These are phyloP conservation scores for Hestina assimilis DNA, from an alignment of 1,140 invertebrate species.

Conservation along the genomic window DNA sequence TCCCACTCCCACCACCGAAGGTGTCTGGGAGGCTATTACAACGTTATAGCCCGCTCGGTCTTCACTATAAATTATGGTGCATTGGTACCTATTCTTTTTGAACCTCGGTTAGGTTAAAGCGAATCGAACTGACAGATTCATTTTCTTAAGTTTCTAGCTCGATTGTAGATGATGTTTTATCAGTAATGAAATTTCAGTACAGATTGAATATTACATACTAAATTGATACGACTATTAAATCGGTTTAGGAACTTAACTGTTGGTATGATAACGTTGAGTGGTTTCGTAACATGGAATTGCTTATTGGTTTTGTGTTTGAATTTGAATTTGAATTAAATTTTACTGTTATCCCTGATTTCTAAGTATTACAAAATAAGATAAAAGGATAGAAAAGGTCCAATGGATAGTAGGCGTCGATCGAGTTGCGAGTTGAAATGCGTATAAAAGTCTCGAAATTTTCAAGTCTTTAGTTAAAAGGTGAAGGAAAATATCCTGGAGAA, in stretches of 20 bases:
- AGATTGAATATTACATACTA: slow-evolving; percentile 10
- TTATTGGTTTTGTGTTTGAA: slow-evolving; percentile 28
- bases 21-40: slow-evolving; percentile 71
- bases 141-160: slow-evolving; percentile 40
- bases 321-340: slow-evolving; percentile 28
- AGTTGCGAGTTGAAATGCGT: too few species aligned
- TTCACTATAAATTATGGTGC: slow-evolving; percentile 71
- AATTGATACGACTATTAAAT: slow-evolving; percentile 1
- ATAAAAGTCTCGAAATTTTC: too few species aligned
- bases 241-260: slow-evolving; percentile 1
- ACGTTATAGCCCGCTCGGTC: slow-evolving; percentile 53
- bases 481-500: too few species aligned
- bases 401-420: too few species aligned
- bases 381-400: too few species aligned
- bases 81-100: slow-evolving; percentile 71
- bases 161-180: slow-evolving; percentile 2
- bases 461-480: too few species aligned
- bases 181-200: neutral
- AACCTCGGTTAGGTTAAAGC: slow-evolving; percentile 52
- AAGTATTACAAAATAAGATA: too few species aligned
- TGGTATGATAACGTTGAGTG: slow-evolving; percentile 18
- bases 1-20: slow-evolving; percentile 51
- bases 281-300: slow-evolving; percentile 2
- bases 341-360: neutral
- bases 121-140: slow-evolving; percentile 54